phyloP scores from a whole-genome alignment of 1,140 invertebrate species.

The Anthonomus grandis region DNA sequence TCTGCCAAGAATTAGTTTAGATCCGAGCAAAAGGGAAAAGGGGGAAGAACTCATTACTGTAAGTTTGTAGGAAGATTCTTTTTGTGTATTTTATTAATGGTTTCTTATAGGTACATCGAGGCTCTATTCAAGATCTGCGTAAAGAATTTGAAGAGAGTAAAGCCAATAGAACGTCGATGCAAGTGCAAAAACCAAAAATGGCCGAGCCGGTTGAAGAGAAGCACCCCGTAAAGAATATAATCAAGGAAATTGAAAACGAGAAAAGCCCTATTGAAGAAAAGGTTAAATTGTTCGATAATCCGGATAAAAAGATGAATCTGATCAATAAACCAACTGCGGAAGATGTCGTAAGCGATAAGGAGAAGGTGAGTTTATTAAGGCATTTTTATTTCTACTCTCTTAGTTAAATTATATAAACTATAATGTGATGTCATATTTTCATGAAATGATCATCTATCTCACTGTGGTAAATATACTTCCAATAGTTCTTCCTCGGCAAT shows the following conservation, averaged over 20 bases:
- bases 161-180: slow-evolving; percentile 16
- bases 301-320: slow-evolving; percentile 12
- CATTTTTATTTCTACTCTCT: neutral
- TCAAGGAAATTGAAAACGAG: slow-evolving; percentile 49
- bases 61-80: slow-evolving; percentile 44
- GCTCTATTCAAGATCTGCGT: slow-evolving; percentile 38
- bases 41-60: slow-evolving; percentile 61
- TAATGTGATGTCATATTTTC: too few relatives aligned
- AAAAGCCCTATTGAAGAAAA: slow-evolving; percentile 11
- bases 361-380: slow-evolving; percentile 6
- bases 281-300: slow-evolving; percentile 12
- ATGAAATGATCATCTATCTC: too few relatives aligned
- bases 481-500: too few relatives aligned
- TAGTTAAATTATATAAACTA: neutral
- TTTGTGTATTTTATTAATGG: too few relatives aligned
- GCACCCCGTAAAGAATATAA: slow-evolving; percentile 43
- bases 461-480: too few relatives aligned
- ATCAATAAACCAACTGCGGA: slow-evolving; percentile 4
- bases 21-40: slow-evolving; percentile 65
- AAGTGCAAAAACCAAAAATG: slow-evolving; percentile 29
- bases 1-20: slow-evolving; percentile 74
- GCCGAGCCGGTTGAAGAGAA: slow-evolving; percentile 42
- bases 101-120: slow-evolving; percentile 49
- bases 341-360: slow-evolving; percentile 9
- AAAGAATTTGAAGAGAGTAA: slow-evolving; percentile 37